Conservation (phyloP, 2,113 vertebrate genomes). For the Telmatochromis sp. region DNA sequence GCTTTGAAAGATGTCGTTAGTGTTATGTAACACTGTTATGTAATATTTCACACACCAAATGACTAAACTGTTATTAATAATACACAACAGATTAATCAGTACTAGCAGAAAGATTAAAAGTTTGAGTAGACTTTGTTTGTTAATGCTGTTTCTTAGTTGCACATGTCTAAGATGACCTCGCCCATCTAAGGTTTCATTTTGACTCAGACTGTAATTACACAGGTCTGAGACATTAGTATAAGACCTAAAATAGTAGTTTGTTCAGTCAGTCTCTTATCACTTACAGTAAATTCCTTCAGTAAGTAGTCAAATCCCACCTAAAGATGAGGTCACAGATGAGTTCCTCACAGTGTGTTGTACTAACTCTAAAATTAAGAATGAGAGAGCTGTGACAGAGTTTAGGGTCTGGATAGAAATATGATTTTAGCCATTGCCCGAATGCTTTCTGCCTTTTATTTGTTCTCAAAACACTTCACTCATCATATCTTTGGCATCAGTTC, state of each 20-base stretch:
- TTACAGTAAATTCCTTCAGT: not conserved
- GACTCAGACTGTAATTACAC: not conserved
- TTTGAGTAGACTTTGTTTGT: not conserved
- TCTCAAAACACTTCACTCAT: not conserved
- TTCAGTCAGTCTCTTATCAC: not conserved
- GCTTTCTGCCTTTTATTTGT: not conserved
- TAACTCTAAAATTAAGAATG: not conserved
- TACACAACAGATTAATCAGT: not conserved
- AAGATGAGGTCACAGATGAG: not conserved
- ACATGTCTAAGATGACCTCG: not conserved
- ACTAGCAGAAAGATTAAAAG: not conserved
- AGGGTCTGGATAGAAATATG: not conserved
- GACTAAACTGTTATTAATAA: not conserved
- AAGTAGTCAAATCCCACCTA: not conserved
- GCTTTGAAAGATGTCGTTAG: not conserved
- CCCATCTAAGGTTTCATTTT: not conserved
- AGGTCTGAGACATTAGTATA: not conserved
- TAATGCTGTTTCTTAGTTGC: not conserved
- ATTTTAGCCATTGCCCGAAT: not conserved
- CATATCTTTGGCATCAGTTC: not conserved
- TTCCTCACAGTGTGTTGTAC: not conserved
- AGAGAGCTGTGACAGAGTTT: not conserved
- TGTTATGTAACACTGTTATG: not conserved
- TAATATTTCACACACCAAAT: not conserved
- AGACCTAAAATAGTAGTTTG: not conserved